These are phyloP conservation scores for Eupristina koningsbergeri DNA, from an alignment of 1,140 invertebrate genomes.

Conservation along the genomic window DNA sequence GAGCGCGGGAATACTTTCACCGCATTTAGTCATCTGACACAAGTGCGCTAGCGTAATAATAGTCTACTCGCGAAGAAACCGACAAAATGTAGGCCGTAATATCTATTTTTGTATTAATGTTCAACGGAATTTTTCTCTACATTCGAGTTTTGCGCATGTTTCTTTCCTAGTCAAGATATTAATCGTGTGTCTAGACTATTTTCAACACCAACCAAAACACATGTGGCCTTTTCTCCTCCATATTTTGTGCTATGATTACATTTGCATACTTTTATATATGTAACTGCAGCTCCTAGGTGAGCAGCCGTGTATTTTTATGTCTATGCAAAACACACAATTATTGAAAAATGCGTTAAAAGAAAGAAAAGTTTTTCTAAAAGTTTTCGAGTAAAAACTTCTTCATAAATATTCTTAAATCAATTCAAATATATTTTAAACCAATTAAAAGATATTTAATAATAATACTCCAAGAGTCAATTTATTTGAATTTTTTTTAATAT, in stretches of 20 bases:
- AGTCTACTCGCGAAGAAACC: not conserved
- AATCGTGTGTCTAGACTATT: constrained; percentile 17
- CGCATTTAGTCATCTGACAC: not conserved
- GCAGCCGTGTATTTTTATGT: not conserved
- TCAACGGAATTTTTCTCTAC: not conserved
- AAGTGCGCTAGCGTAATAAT: not conserved
- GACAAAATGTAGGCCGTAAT: constrained; percentile 50
- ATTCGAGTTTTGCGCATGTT: not conserved
- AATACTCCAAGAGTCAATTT: too few species aligned
- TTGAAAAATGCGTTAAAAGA: not conserved
- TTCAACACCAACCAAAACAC: not conserved
- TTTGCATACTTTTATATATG: not conserved
- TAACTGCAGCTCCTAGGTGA: not conserved
- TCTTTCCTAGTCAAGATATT: not conserved
- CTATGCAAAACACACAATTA: not conserved
- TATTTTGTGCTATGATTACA: not conserved
- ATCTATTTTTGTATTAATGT: constrained; percentile 51
- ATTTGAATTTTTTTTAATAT: too few species aligned
- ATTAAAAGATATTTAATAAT: too few species aligned
- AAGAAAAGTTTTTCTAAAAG: too few species aligned
- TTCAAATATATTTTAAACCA: too few species aligned
- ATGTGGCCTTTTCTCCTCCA: not conserved
- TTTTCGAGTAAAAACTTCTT: too few species aligned
- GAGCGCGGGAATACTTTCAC: not conserved
- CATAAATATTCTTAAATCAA: too few species aligned